Evolutionary conservation across 2,888 invertebrate species (phyloP).

Genomic region (Hybos culiciformis): DNA sequence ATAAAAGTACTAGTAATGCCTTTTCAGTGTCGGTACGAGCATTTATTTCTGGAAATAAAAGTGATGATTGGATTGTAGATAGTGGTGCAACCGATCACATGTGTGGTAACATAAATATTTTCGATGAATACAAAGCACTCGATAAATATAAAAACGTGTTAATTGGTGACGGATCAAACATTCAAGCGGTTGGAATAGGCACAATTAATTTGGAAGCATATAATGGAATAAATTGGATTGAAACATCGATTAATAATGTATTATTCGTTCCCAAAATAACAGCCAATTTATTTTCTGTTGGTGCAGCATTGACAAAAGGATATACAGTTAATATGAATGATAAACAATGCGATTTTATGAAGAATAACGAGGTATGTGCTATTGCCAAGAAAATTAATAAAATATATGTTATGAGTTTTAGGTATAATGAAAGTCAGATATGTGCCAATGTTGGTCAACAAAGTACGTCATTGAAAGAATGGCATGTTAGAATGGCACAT

Average conservation of each 20-base stretch:
- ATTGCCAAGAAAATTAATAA: neutral
- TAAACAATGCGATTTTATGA: neutral
- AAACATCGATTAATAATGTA: slow-evolving; percentile 6
- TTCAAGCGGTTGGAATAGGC: slow-evolving; percentile 4
- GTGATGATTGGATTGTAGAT: slow-evolving; percentile 9
- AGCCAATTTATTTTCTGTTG: slow-evolving; percentile 10
- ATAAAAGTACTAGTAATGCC: no score
- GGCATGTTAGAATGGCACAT: neutral
- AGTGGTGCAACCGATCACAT: slow-evolving; percentile 11
- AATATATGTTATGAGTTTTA: neutral
- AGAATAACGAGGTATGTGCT: neutral
- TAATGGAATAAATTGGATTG: slow-evolving; percentile 6
- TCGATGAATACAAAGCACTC: neutral
- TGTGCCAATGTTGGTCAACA: neutral
- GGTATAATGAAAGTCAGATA: no score
- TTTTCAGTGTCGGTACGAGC: no score
- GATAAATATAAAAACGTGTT: neutral
- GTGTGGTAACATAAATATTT: slow-evolving; percentile 2
- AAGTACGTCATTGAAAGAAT: neutral
- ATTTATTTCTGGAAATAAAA: neutral
- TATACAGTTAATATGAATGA: slow-evolving; percentile 1
- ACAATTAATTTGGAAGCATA: slow-evolving; percentile 8
- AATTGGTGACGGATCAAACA: slow-evolving; percentile 4
- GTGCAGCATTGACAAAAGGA: slow-evolving; percentile 8
- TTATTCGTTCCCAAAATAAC: slow-evolving; percentile 3